A percentile compares a stretch with the other conserved stretches of the same genome.
phyloP scores from a whole-genome alignment of 2,888 invertebrate species.

The Cephus pygmeus region DNA sequence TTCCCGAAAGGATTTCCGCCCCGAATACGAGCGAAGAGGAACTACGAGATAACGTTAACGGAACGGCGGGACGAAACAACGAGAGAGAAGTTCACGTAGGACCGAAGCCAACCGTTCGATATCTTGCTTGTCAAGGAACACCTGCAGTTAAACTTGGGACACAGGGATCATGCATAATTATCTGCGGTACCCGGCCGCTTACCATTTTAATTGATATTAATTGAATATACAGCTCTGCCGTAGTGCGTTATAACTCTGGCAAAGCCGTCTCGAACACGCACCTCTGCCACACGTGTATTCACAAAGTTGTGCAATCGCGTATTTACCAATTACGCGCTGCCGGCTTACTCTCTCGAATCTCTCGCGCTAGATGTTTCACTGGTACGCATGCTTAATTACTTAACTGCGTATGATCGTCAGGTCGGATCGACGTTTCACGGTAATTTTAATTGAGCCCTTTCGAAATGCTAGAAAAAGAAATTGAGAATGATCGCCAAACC shows the following conservation, averaged over 20 bases:
- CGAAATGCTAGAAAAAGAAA: background rate
- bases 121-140: background rate
- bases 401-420: slow-evolving; percentile 45
- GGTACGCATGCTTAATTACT: slow-evolving; percentile 46
- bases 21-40: background rate
- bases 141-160: background rate
- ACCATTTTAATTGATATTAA: slow-evolving; percentile 60
- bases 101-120: background rate
- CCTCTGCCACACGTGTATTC: background rate
- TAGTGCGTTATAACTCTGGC: background rate
- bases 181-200: slow-evolving; percentile 28
- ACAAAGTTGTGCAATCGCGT: background rate
- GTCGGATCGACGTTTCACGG: background rate
- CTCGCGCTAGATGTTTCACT: slow-evolving; percentile 35
- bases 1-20: background rate
- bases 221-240: slow-evolving; percentile 46
- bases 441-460: background rate
- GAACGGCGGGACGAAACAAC: background rate
- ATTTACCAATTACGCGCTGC: slow-evolving; percentile 15
- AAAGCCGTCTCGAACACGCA: background rate
- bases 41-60: background rate
- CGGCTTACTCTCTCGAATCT: slow-evolving; percentile 51
- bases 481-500: background rate
- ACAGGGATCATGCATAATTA: slow-evolving; percentile 29
- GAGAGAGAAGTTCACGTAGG: background rate